Percentiles rank a stretch among this genome's conserved stretches.
Conservation (phyloP, 2,888 invertebrate genomes). For the Pammene fasciana region DNA sequence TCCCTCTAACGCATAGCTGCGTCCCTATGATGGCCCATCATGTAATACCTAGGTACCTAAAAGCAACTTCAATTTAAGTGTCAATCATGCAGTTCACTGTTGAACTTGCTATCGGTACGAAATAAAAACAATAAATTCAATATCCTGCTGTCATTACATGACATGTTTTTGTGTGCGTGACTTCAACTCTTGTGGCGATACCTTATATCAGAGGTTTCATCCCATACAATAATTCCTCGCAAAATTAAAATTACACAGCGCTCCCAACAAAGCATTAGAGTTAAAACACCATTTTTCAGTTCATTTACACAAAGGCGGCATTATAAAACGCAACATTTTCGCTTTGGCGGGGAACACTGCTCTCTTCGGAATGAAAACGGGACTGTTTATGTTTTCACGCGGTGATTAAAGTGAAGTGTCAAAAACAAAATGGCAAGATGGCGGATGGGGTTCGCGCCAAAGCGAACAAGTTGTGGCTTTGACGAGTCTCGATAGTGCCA, state of each 20-base stretch:
- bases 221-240: background rate
- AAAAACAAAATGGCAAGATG: constrained; percentile 76
- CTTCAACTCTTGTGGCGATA: too few species aligned
- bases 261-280: constrained; percentile 23
- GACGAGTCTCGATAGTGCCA: constrained; percentile 66
- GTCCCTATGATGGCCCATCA: too few species aligned
- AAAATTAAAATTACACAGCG: constrained; percentile 18
- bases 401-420: constrained; percentile 83
- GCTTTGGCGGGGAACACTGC: constrained; percentile 60
- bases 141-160: too few species aligned
- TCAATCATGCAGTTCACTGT: too few species aligned
- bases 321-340: constrained; percentile 60
- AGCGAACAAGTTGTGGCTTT: constrained; percentile 62
- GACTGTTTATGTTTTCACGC: constrained; percentile 76
- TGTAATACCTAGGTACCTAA: too few species aligned
- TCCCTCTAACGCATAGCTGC: too few species aligned
- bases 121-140: too few species aligned
- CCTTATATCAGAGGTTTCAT: background rate
- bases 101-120: too few species aligned
- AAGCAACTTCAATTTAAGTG: too few species aligned
- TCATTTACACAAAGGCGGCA: constrained; percentile 52
- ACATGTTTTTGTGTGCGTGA: too few species aligned
- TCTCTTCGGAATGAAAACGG: constrained; percentile 78
- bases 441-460: constrained; percentile 56
- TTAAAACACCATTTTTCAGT: constrained; percentile 44